Evolutionary conservation across 2,113 vertebrate species (phyloP), one percentile per base, ranked within the genome.

Genomic region (Alexandromys fortis): DNA sequence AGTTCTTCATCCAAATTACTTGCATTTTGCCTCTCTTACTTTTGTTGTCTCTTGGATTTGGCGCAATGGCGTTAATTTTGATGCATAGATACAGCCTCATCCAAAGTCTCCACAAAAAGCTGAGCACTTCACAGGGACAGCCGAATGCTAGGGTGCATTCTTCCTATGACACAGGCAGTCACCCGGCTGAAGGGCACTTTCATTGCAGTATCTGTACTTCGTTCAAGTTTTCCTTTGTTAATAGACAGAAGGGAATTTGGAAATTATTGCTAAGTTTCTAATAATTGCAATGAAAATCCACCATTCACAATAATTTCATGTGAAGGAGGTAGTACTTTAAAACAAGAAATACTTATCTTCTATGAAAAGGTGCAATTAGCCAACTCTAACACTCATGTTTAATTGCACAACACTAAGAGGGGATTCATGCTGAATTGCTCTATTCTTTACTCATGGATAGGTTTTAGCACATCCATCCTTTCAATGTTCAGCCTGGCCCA

Each of bases 351-450:
- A 65, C 8, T 82, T 68, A 28, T 19, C 22, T 65, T 86, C 19
- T 82, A 65, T 94, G 76, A 94, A 96, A 91, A 97, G 67, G 24
- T 94, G 5, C 70, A 89, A 95, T 83, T 95, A 95, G 79, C 67
- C 52, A 82, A 78, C 30, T 63, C 30, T 96, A 65, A 75, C 11
- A 76, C 21, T 72, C 10, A 35, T 77, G 30, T 73, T 92, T 96
- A 92, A 92, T 91, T 90, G 38, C n/a, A 73, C 67, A 82, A 35
- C 72, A 90, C 45, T 94, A 92, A 94, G 35, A 33, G 94, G 77
- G 1, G 47, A 12, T 85, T 92, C 72, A 76, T 35, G 79, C 47
- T 49, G 13, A 75, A 85, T 81, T 52, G n/a, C 24, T 68, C 14
- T 75, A 76, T 52, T 83, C 82, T 91, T 93, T 88, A 87, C 33